Base-by-base conservation (phyloP, 2,888 invertebrate species). In the Meiosimyza platycephala region DNA sequence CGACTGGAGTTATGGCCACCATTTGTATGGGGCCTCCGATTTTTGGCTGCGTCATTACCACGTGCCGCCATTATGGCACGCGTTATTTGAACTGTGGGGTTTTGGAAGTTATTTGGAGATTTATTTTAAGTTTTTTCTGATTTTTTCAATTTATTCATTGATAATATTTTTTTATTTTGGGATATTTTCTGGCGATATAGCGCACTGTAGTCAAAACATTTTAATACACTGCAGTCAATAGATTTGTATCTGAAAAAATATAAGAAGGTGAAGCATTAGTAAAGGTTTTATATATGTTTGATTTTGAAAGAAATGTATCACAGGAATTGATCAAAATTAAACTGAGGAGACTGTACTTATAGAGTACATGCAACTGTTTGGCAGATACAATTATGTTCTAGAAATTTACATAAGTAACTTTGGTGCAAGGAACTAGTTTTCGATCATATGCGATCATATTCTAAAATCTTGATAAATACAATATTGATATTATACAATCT, bases 41-140 rank as follows among this genome's bases (percentile, higher is more conserved):
- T 71, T 70, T 72, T 76, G 73, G 75, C 72, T 67, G 33, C 65
- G 33, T 33, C 54, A 59, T 80, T 79, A 83, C 80, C 80, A 79
- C 83, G 84, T 81, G 84, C 84, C 84, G 79, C 83, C 79, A 81
- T 81, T 74, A 33, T 79, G 83, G 84, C 85, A 83, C 80, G 80
- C 77, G 81, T 80, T 79, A 76, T 63, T 67, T 59, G 64, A 65
- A 18, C 47, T 22, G 50, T 66, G 15, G n/a, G 50, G 28, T n/a
- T 18, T 16, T 13, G 48, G 15, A 9, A 47, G 33, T 11, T 15
- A 15, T 1, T 50, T 28, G 12, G 15, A 6, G 51, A 12, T n/a
- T 52, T 50, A 9, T 15, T 11, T 40, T 62, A 6, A 15, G 2
- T 40, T 40, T 40, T 2, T 9, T 9, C 6, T 62, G 6, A 33